Evolutionary conservation across 1,140 invertebrate species (phyloP).

Genomic region (Solenopsis fugax): DNA sequence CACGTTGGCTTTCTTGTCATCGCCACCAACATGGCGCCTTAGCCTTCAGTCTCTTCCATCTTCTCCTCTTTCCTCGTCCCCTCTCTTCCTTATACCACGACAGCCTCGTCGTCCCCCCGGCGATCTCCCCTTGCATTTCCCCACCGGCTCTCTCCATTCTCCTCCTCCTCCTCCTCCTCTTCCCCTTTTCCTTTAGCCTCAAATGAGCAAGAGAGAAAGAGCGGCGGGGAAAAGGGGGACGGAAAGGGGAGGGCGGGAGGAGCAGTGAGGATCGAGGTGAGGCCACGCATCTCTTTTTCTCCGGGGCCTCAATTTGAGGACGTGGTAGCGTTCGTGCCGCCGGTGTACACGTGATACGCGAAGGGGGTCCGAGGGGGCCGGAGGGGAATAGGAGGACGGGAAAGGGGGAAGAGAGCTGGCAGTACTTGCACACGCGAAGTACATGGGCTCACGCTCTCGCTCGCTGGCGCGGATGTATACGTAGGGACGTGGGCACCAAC

Average conservation of each 20-base stretch:
- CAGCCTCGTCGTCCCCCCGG: conserved; percentile 51
- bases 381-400: background rate
- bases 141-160: conserved; percentile 56
- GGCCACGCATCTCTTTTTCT: conserved; percentile 78
- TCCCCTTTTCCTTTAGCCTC: conserved; percentile 36
- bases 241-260: background rate
- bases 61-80: conserved; percentile 66
- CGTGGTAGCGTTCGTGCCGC: conserved; percentile 76
- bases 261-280: conserved; percentile 69
- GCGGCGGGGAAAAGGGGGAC: background rate
- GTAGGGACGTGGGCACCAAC: conserved; percentile 69
- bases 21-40: conserved; percentile 80
- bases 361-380: background rate
- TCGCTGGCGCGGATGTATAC: conserved; percentile 54
- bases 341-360: conserved; percentile 32
- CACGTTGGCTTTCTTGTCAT: conserved; percentile 79
- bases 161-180: conserved; percentile 37
- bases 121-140: conserved; percentile 63
- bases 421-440: conserved; percentile 72
- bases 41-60: conserved; percentile 74
- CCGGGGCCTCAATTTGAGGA: conserved; percentile 78
- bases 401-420: conserved; percentile 11
- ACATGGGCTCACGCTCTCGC: conserved; percentile 43
- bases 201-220: conserved; percentile 29
- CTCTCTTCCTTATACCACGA: conserved; percentile 42